phyloP scores from a whole-genome alignment of 2,797 vertebrate species.

The Labroides dimidiatus region DNA sequence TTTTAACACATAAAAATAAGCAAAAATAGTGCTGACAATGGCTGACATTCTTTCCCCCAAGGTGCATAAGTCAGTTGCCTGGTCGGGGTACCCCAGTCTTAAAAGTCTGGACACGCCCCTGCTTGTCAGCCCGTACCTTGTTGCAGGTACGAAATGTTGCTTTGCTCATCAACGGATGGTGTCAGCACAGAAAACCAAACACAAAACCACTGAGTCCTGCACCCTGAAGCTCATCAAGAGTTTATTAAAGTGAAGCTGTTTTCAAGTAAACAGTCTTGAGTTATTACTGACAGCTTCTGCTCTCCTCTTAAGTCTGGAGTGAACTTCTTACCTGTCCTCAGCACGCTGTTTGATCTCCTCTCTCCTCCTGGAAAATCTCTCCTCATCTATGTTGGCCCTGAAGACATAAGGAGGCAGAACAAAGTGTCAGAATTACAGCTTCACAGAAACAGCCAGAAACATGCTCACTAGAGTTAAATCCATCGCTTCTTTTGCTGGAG shows the following conservation, averaged over 20 bases:
- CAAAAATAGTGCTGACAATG: too few species aligned
- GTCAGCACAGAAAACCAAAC: not conserved
- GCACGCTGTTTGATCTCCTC: slow-evolving; percentile 78
- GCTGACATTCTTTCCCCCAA: too few species aligned
- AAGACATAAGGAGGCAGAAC: slow-evolving; percentile 24
- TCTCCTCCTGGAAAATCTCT: slow-evolving; percentile 73
- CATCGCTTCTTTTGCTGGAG: slow-evolving; percentile 8
- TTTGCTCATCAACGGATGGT: too few species aligned
- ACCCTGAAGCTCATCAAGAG: not conserved
- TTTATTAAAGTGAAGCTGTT: not conserved
- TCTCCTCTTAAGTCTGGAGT: slow-evolving; percentile 1
- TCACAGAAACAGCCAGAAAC: slow-evolving; percentile 2
- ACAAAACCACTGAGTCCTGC: not conserved
- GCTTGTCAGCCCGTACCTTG: too few species aligned
- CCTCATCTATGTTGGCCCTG: slow-evolving; percentile 79
- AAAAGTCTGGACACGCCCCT: too few species aligned
- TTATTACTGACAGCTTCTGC: slow-evolving; percentile 1
- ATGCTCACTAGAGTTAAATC: slow-evolving; percentile 1
- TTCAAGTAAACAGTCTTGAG: not conserved
- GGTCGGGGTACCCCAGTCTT: too few species aligned
- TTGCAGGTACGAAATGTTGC: too few species aligned
- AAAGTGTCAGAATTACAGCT: slow-evolving; percentile 21
- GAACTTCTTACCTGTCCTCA: slow-evolving; percentile 77
- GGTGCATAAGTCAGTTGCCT: too few species aligned
- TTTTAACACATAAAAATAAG: too few species aligned